Evolutionary conservation across 2,888 invertebrate genomes (phyloP).

Genomic region (Strigamia maritima): DNA sequence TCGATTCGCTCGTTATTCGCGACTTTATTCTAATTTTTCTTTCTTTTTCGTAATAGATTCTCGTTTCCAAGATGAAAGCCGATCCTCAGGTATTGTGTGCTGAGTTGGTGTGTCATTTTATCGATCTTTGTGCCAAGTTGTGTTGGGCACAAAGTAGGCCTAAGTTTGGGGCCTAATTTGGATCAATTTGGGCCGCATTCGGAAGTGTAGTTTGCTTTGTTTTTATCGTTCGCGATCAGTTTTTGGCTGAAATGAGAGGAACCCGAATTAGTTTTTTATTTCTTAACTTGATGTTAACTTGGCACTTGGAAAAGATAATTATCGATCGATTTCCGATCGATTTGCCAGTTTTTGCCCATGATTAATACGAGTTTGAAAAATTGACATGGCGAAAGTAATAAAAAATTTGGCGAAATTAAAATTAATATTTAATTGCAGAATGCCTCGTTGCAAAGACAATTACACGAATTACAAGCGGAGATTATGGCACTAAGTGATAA

Average conservation of each 20-base stretch:
- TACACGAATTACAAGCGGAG: constrained; percentile 41
- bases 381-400: no score
- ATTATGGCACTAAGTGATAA: constrained; percentile 42
- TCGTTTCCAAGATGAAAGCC: constrained; percentile 42
- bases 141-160: not conserved
- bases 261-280: not conserved
- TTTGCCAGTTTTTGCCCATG: not conserved
- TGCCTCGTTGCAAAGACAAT: constrained; percentile 40
- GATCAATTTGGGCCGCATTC: not conserved
- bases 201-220: not conserved
- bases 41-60: constrained; percentile 35
- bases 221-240: not conserved
- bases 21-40: not conserved
- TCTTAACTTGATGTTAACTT: not conserved
- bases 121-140: constrained; percentile 35
- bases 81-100: constrained; percentile 41
- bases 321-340: not conserved
- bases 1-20: not conserved
- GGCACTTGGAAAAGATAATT: not conserved
- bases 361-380: not conserved
- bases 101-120: constrained; percentile 20
- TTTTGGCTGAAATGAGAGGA: not conserved
- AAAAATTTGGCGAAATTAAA: not conserved
- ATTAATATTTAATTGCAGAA: constrained; percentile 37
- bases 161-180: not conserved